Conservation (phyloP, 2,797 vertebrate species). For the Brachyrhaphis roseni region DNA sequence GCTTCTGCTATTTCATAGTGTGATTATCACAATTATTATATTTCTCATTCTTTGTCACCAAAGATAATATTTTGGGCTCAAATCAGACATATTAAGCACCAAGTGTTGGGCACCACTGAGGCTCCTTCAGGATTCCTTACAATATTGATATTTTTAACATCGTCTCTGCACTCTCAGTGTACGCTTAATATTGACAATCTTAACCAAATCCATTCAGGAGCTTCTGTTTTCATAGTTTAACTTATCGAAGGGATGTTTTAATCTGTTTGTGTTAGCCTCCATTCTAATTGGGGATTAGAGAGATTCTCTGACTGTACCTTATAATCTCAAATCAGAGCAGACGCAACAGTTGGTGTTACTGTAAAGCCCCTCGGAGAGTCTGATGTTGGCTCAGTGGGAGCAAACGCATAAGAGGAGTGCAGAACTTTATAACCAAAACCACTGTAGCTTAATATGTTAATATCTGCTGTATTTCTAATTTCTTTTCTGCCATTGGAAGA, state of each 20-base stretch:
- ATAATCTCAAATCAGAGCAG: constrained; percentile 69
- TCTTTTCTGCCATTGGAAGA: constrained; percentile 20
- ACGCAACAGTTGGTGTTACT: constrained; percentile 66
- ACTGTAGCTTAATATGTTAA: constrained; percentile 40
- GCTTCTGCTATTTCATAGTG: not conserved
- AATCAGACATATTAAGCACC: not conserved
- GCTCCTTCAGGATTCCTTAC: not conserved
- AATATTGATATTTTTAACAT: not conserved
- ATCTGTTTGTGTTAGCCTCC: constrained; percentile 70
- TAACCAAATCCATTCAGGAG: constrained; percentile 35
- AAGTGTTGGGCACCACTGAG: not conserved
- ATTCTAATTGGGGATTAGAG: constrained; percentile 68
- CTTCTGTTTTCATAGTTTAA: constrained; percentile 58
- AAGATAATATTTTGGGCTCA: not conserved
- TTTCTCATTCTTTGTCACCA: not conserved
- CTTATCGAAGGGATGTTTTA: constrained; percentile 59
- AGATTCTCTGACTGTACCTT: constrained; percentile 69
- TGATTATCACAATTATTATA: not conserved
- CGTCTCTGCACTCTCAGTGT: not conserved
- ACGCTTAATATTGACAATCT: constrained; percentile 38
- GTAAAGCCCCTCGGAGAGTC: constrained; percentile 63
- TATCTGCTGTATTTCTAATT: constrained; percentile 59
- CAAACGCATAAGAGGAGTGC: constrained; percentile 39
- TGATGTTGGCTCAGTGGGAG: constrained; percentile 58
- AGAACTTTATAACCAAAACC: constrained; percentile 32